Conservation (phyloP, 2,113 vertebrate species). For the Rynchops niger region DNA sequence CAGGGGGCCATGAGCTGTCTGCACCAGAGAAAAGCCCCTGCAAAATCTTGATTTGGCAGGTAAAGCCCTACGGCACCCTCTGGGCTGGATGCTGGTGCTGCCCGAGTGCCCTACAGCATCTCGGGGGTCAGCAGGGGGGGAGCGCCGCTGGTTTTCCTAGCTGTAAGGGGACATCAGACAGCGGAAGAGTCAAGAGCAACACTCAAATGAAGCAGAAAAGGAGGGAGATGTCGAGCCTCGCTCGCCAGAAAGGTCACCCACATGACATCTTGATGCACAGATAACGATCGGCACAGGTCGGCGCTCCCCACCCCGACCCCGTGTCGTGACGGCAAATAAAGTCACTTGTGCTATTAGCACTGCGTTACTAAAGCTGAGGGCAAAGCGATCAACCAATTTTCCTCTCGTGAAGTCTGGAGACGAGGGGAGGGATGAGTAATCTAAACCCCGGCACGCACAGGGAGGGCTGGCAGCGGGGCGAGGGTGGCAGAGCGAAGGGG, state of each 20-base stretch:
- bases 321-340: not conserved
- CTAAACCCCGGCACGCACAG: fast-evolving
- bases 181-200: not conserved
- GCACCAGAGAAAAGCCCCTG: not conserved
- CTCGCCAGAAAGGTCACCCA: not conserved
- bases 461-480: not conserved
- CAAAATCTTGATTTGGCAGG: fast-evolving
- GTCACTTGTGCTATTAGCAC: not conserved
- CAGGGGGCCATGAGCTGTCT: not conserved
- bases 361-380: not conserved
- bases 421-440: not conserved
- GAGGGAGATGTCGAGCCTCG: fast-evolving
- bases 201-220: not conserved
- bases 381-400: not conserved
- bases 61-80: not conserved
- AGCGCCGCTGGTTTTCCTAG: not conserved
- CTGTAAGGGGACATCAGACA: fast-evolving
- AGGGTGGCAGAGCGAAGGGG: not conserved
- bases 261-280: fast-evolving
- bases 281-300: not conserved
- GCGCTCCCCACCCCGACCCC: not conserved
- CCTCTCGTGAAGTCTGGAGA: not conserved
- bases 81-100: not conserved
- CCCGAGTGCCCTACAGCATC: not conserved
- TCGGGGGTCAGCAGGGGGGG: not conserved